Evolutionary conservation across 2,888 invertebrate species (phyloP).

Genomic region (Netelia fuscicornis): DNA sequence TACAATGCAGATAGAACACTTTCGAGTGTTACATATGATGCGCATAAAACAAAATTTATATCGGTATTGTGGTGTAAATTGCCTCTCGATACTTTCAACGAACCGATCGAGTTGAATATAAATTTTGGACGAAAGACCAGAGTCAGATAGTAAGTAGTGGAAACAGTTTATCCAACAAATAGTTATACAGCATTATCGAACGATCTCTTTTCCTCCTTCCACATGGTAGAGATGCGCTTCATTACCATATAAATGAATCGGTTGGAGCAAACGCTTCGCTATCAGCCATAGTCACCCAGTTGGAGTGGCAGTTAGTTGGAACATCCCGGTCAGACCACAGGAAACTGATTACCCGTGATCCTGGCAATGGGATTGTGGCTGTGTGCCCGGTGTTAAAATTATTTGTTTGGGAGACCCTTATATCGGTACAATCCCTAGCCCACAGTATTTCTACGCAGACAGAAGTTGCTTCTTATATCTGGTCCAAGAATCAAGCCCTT

Average conservation of each 20-base stretch:
- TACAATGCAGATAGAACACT: too few species aligned
- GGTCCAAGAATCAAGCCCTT: too few species aligned
- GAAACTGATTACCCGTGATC: neutral
- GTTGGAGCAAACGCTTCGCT: conserved; percentile 20
- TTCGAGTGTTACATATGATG: too few species aligned
- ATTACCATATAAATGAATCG: conserved; percentile 66
- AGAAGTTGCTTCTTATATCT: too few species aligned
- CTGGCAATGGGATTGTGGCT: neutral
- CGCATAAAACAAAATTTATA: too few species aligned
- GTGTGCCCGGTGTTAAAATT: too few species aligned
- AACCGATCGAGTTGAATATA: conserved; percentile 29
- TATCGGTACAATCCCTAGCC: too few species aligned
- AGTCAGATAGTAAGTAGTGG: conserved; percentile 5
- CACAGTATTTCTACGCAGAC: too few species aligned
- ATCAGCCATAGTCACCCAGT: neutral
- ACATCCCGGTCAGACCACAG: neutral
- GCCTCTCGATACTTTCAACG: neutral
- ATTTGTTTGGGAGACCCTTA: too few species aligned
- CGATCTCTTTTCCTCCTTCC: conserved; percentile 13
- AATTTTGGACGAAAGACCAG: conserved; percentile 21
- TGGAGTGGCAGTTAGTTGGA: conserved; percentile 11
- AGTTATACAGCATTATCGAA: neutral
- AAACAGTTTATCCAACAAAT: neutral
- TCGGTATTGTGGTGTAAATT: too few species aligned
- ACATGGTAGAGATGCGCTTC: conserved; percentile 30